Percentiles rank a stretch among this genome's conserved stretches.
Evolutionary conservation across 2,797 vertebrate genomes (phyloP).

Genomic region (Enoplosus armatus): DNA sequence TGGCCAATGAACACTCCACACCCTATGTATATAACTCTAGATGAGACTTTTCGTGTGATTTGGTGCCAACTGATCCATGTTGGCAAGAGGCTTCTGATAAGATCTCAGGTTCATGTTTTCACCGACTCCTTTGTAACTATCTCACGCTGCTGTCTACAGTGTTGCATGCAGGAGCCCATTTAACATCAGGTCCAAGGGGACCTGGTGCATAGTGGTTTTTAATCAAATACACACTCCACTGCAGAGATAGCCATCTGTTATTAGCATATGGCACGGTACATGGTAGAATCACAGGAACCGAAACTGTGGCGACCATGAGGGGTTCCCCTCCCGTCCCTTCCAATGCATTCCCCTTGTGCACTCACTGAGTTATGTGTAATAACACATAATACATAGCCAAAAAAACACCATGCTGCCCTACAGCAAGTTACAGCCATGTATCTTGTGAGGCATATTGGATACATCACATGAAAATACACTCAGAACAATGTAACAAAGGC

Average conservation of each 20-base stretch:
- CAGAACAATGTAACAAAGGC: slow-evolving; percentile 49
- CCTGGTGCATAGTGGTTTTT: slow-evolving; percentile 53
- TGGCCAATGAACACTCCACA: slow-evolving; percentile 30
- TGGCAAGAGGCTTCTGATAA: slow-evolving; percentile 59
- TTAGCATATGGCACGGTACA: slow-evolving; percentile 62
- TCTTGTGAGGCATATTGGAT: slow-evolving; percentile 23
- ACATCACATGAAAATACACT: slow-evolving; percentile 49
- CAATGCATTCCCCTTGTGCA: slow-evolving; percentile 24
- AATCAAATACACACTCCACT: slow-evolving; percentile 73
- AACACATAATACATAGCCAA: slow-evolving; percentile 28
- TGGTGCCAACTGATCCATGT: slow-evolving; percentile 35
- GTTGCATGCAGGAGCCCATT: slow-evolving; percentile 49
- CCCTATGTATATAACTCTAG: slow-evolving; percentile 1
- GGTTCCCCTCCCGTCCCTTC: slow-evolving; percentile 8
- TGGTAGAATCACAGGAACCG: slow-evolving; percentile 48
- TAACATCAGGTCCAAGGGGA: slow-evolving; percentile 44
- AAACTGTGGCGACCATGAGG: slow-evolving; percentile 20
- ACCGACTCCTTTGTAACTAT: slow-evolving; percentile 42
- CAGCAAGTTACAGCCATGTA: slow-evolving; percentile 26
- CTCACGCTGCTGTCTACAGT: slow-evolving; percentile 49
- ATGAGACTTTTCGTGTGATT: slow-evolving; percentile 53
- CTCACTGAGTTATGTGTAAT: slow-evolving; percentile 30
- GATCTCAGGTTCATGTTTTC: slow-evolving; percentile 66
- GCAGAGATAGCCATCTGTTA: slow-evolving; percentile 72
- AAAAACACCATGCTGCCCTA: slow-evolving; percentile 51